Base-by-base conservation (phyloP, 2,888 invertebrate genomes). In the Slavum lentiscoides region DNA sequence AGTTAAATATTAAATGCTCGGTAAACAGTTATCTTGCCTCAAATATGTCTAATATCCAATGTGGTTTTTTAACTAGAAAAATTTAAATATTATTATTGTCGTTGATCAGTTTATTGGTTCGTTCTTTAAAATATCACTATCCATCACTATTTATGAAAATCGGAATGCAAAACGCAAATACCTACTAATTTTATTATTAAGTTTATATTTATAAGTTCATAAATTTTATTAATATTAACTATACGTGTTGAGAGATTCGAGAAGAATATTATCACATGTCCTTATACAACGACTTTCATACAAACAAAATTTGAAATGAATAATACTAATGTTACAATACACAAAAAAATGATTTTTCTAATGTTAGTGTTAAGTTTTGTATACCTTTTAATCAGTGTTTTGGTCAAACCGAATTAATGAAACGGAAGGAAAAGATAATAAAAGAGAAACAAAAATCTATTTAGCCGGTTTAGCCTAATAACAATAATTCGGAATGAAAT, bases 401-500 rank as follows among this genome's bases (percentile, higher is more conserved):
- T 49, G 1, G 9, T 49, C 43, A 7, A 59, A 61, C 19, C 21
- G 19, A 21, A 61, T 59, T 30, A 49, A 21, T 64, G 19, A 7
- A 66, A 66, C 53, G 66, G 64, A 55, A 66, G 39, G 66, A 55
- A 66, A 13, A 21, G 21, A 39, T 58, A 66, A 19, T 58, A 19
- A 1, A 66, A 13, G 5, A 66, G 2, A 64, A 69, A 74, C 30
- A 73, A n/a, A 30, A 53, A 64, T 19, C 53, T 15, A 49, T 74
- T 74, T 55, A 5, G 11, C 19, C 55, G 15, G 15, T 15, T 74
- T 67, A 75, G 17, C 19, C 66, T 75, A 39, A 75, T 43, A 21
- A 67, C 67, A 76, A 76, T 76, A 76, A 76, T 76, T 76, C 75
- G 75, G 75, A 68, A 76, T 59, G 59, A 76, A 59, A 68, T 59